A percentile compares a stretch with the other conserved stretches of the same genome.
These are phyloP conservation scores for Scaeva pyrastri DNA, from an alignment of 2,888 invertebrate species.

Conservation along the genomic window DNA sequence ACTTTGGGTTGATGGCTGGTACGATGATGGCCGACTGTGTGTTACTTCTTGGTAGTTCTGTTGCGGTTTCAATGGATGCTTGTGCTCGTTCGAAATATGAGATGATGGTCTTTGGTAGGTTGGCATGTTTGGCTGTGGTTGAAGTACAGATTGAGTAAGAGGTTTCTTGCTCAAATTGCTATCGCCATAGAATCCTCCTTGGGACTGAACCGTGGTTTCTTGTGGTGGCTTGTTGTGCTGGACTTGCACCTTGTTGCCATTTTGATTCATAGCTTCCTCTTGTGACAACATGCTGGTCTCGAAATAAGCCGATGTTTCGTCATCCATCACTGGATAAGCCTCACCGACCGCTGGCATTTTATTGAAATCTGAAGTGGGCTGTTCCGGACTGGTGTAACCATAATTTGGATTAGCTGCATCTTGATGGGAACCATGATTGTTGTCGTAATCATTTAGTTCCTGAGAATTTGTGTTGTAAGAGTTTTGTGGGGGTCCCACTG, in stretches of 20 bases:
- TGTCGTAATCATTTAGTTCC: slow-evolving; percentile 61
- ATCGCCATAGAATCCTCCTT: slow-evolving; percentile 18
- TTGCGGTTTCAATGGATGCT: slow-evolving; percentile 18
- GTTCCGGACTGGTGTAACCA: slow-evolving; percentile 81
- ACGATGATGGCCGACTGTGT: slow-evolving; percentile 27
- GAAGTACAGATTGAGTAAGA: slow-evolving; percentile 49
- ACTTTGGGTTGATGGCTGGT: slow-evolving; percentile 39
- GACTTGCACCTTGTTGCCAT: slow-evolving; percentile 44
- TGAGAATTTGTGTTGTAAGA: slow-evolving; percentile 51
- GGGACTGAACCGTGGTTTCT: slow-evolving; percentile 21
- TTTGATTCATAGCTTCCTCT: slow-evolving; percentile 75
- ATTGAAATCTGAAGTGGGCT: slow-evolving; percentile 82
- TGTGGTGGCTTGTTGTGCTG: not conserved
- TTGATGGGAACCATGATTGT: slow-evolving; percentile 61
- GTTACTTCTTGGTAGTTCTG: slow-evolving; percentile 49
- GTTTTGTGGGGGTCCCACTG: slow-evolving; percentile 46
- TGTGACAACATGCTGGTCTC: slow-evolving; percentile 69
- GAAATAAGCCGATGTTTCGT: slow-evolving; percentile 64
- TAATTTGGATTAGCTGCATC: slow-evolving; percentile 75
- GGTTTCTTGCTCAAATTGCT: slow-evolving; percentile 68
- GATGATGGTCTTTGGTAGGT: slow-evolving; percentile 65
- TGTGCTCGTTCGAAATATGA: slow-evolving; percentile 78
- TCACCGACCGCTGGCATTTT: slow-evolving; percentile 82
- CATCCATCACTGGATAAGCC: slow-evolving; percentile 80
- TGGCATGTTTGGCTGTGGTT: slow-evolving; percentile 26